phyloP scores from a whole-genome alignment of 2,797 vertebrate genomes.

The Setipinna tenuifilis region DNA sequence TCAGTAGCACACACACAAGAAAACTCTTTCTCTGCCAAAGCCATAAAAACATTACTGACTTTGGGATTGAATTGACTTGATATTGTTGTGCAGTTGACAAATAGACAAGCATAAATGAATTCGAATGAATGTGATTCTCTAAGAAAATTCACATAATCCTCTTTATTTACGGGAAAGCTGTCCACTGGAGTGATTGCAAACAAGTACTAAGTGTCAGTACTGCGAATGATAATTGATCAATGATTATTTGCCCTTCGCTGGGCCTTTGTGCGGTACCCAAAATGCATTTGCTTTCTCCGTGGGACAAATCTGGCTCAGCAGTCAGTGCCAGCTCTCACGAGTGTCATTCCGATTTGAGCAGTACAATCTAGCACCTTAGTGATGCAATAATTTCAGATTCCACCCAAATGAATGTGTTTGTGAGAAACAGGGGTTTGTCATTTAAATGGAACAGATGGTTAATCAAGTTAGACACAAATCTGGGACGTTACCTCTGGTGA shows the following conservation, averaged over 20 bases:
- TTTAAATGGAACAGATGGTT: neutral
- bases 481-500: neutral
- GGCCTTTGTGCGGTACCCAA: conserved; percentile 4
- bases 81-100: conserved; percentile 26
- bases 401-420: neutral
- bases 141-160: conserved; percentile 25
- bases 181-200: conserved; percentile 21
- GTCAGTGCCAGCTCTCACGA: neutral
- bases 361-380: neutral
- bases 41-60: conserved; percentile 24
- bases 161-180: conserved; percentile 16
- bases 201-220: conserved; percentile 22
- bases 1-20: neutral
- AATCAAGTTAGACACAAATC: neutral
- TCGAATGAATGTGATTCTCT: conserved; percentile 24
- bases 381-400: neutral
- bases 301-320: neutral
- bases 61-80: conserved; percentile 18
- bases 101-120: conserved; percentile 25
- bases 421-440: neutral
- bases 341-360: neutral
- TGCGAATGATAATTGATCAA: conserved; percentile 22
- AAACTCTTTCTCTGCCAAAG: conserved; percentile 17
- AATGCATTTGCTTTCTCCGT: neutral
- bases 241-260: conserved; percentile 10